A percentile compares a stretch with the other conserved stretches of the same genome.
Evolutionary conservation across 92 coral and sea anemone species (phyloP).

Genomic region (Galaxea fascicularis): DNA sequence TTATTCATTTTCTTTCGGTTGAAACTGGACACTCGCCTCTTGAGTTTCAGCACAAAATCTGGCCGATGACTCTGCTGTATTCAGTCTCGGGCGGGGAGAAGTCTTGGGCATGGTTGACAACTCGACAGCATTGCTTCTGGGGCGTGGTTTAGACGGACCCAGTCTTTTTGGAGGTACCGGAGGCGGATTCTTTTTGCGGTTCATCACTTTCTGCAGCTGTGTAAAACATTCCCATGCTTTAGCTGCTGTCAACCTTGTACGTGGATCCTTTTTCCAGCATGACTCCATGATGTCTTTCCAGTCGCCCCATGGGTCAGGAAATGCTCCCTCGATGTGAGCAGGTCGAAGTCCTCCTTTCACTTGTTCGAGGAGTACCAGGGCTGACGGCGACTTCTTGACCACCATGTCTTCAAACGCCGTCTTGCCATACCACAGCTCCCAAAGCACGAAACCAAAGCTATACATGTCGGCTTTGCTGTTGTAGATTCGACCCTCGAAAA

Average conservation of each 20-base stretch:
- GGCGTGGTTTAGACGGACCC: no score
- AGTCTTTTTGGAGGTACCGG: not conserved
- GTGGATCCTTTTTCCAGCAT: constrained; percentile 23
- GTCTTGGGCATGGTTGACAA: not conserved
- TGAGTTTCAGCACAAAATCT: not conserved
- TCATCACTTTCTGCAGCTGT: not conserved
- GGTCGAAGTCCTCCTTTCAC: constrained; percentile 26
- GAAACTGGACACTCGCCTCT: not conserved
- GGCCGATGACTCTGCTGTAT: not conserved
- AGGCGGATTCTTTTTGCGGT: not conserved
- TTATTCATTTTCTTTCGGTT: not conserved
- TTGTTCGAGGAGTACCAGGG: not conserved
- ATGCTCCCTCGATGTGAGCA: not conserved
- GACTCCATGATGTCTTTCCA: constrained; percentile 20
- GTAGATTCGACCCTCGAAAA: constrained; percentile 17
- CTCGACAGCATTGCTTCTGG: not conserved
- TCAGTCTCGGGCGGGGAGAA: not conserved
- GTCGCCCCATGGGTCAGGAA: not conserved
- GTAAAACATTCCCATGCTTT: not conserved
- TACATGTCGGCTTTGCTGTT: constrained; percentile 41
- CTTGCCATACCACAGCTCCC: constrained; percentile 51
- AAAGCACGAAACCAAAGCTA: constrained; percentile 37
- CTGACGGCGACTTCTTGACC: not conserved
- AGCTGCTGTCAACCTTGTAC: not conserved
- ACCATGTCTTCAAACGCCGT: constrained; percentile 11